Evolutionary conservation across 35 echinoderm and acorn worm species (phyloP).

Genomic region (Strongylocentrotus purpuratus): DNA sequence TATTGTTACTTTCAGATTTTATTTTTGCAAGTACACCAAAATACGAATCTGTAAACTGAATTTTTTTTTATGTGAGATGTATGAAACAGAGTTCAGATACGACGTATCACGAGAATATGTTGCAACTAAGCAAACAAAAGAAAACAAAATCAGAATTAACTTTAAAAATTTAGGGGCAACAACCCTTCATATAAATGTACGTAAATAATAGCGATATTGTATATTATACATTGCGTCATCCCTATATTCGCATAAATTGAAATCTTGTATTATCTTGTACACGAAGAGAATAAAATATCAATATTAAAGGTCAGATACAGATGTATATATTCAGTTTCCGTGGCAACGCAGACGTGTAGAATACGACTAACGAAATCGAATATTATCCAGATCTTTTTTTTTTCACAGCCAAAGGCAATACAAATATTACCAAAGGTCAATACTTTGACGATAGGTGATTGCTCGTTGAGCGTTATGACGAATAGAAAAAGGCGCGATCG

Average conservation of each 20-base stretch:
- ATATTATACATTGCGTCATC: background rate
- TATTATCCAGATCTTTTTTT: background rate
- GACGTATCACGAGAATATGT: too few species aligned
- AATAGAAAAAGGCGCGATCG: background rate
- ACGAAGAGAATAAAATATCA: background rate
- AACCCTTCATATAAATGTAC: background rate
- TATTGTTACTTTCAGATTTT: too few species aligned
- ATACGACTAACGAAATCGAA: background rate
- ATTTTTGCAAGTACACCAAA: too few species aligned
- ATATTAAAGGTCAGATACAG: background rate
- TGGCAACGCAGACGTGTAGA: background rate
- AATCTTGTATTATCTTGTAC: background rate
- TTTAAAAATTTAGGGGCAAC: background rate
- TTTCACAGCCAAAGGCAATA: constrained; percentile 17
- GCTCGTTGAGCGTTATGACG: background rate
- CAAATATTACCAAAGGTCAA: constrained; percentile 12
- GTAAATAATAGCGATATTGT: background rate
- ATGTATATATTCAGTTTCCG: background rate
- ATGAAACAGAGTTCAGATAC: too few species aligned
- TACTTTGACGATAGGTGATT: background rate
- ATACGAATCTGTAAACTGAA: too few species aligned
- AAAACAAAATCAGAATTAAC: too few species aligned
- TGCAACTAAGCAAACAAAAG: too few species aligned
- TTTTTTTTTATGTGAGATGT: too few species aligned
- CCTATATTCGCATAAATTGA: background rate